phyloP scores from a whole-genome alignment of 2,113 vertebrate species.

The Prunella fulvescens region DNA sequence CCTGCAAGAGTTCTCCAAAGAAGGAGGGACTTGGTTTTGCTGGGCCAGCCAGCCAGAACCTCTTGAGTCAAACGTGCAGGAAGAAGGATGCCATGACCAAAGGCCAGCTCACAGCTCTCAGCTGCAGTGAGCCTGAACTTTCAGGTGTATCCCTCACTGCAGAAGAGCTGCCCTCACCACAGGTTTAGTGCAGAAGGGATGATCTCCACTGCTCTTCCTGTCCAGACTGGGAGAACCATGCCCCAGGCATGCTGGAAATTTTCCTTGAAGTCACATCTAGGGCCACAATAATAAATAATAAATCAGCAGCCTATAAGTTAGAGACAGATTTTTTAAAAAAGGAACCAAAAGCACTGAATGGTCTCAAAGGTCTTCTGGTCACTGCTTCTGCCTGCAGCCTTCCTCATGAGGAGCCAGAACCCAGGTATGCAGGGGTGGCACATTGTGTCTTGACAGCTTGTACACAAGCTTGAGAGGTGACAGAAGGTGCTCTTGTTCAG shows the following conservation, averaged over 20 bases:
- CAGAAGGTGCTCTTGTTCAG: background rate
- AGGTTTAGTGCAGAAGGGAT: background rate
- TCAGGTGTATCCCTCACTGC: background rate
- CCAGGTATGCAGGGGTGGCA: background rate
- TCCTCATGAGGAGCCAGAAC: background rate
- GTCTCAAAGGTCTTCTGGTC: background rate
- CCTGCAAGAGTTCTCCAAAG: background rate
- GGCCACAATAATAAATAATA: background rate
- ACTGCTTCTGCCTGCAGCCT: background rate
- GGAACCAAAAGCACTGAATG: background rate
- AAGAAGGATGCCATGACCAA: background rate
- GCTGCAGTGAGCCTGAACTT: background rate
- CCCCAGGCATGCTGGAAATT: background rate
- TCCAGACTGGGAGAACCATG: background rate
- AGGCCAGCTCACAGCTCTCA: background rate
- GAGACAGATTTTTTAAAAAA: background rate
- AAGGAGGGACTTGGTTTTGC: background rate
- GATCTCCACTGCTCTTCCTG: background rate
- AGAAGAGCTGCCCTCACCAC: background rate
- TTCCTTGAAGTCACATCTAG: background rate
- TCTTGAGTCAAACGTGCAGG: background rate
- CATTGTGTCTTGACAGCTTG: background rate
- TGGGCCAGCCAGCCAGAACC: background rate
- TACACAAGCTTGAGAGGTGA: background rate
- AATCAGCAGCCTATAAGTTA: background rate